Evolutionary conservation across 2,113 vertebrate genomes (phyloP).

Genomic region (Pyxicephalus adspersus): DNA sequence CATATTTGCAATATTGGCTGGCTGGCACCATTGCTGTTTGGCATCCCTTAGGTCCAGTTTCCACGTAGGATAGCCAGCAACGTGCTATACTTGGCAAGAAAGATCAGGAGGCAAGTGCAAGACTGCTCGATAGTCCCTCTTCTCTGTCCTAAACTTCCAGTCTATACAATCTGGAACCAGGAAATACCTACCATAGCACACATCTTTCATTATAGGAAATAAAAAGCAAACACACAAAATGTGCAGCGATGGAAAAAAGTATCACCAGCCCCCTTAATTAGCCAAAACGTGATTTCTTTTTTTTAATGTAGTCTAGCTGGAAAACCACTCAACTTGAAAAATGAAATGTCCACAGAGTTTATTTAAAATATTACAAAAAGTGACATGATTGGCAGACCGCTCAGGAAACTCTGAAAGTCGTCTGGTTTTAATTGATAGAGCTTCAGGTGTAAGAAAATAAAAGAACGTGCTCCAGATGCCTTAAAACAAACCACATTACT

Average conservation of each 20-base stretch:
- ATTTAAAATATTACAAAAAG: background rate
- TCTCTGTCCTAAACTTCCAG: background rate
- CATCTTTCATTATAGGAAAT: background rate
- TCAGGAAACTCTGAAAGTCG: slow-evolving; percentile 4
- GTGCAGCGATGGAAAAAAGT: slow-evolving; percentile 2
- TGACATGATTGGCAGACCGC: slow-evolving; percentile 17
- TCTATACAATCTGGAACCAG: slow-evolving; percentile 23
- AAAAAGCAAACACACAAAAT: slow-evolving; percentile 4
- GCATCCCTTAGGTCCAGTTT: slow-evolving; percentile 17
- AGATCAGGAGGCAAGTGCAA: background rate
- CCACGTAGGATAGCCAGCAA: background rate
- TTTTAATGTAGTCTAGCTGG: background rate
- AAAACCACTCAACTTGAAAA: slow-evolving; percentile 2
- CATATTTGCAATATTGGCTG: background rate
- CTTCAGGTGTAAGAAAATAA: slow-evolving; percentile 26
- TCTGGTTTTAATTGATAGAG: slow-evolving; percentile 41
- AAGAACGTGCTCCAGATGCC: background rate
- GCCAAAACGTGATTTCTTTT: background rate
- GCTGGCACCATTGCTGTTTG: background rate
- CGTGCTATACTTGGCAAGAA: slow-evolving; percentile 13
- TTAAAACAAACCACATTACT: background rate
- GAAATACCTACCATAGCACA: slow-evolving; percentile 16
- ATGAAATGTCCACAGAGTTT: slow-evolving; percentile 1
- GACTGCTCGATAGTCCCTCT: slow-evolving; percentile 14
- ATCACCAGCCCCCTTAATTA: background rate